These are phyloP conservation scores for Galleria mellonella DNA, from an alignment of 1,140 invertebrate species.

Conservation along the genomic window DNA sequence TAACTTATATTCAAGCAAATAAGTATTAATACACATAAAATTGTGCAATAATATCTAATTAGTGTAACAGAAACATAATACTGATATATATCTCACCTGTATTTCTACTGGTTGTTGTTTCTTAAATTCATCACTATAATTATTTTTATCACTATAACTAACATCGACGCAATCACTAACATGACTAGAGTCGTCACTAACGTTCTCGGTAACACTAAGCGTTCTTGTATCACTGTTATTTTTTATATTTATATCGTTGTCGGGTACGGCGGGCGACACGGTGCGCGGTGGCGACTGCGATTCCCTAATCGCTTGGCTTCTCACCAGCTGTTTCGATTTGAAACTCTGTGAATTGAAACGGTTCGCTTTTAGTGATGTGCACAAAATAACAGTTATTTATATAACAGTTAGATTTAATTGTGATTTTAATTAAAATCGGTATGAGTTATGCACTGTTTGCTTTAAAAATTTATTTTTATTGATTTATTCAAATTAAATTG, in stretches of 20 bases:
- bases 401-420: neutral
- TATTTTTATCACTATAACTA: conserved; percentile 16
- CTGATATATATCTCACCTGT: conserved; percentile 36
- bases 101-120: conserved; percentile 63
- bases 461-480: neutral
- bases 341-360: conserved; percentile 69
- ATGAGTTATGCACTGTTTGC: neutral
- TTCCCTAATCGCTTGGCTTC: conserved; percentile 92
- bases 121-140: conserved; percentile 10
- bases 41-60: too few relatives aligned
- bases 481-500: neutral
- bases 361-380: too few relatives aligned
- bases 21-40: too few relatives aligned
- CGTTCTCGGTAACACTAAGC: neutral
- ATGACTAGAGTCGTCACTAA: conserved; percentile 13
- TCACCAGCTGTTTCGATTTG: conserved; percentile 88
- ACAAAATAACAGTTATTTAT: too few relatives aligned
- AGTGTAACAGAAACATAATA: neutral
- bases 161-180: conserved; percentile 9
- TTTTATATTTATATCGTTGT: neutral
- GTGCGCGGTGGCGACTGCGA: conserved; percentile 88
- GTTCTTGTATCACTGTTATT: neutral
- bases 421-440: neutral
- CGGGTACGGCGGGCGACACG: conserved; percentile 63
- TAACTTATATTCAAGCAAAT: too few relatives aligned